Evolutionary conservation across 2,113 vertebrate genomes (phyloP), one percentile per base, ranked within the genome.

Genomic region (Alouatta palliata): DNA sequence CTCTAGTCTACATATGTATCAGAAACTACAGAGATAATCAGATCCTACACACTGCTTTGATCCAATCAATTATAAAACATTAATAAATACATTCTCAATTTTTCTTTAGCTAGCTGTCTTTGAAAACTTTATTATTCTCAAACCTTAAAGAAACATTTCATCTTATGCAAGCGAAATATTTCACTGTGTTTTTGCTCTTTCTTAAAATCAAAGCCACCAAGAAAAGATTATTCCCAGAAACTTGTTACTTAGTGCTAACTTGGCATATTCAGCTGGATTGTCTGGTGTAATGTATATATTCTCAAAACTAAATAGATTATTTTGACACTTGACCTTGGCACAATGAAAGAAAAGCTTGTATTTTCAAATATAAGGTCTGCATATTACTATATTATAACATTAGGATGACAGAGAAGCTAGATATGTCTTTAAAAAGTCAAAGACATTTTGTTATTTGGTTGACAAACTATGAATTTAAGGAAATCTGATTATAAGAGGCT

Each of bases 101-200:
- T 85, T 95, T 93, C 79, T 80, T 84, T 91, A 85, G 66, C 32
- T 76, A 87, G 81, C 45, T 20, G 64, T 81, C 66, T 87, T 87
- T 92, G 40, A 84, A 32, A 85, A 45, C 1, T 73, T 94, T 77
- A 70, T 91, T 81, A 97, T 87, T 92, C 91, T 12, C 77, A 76
- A 80, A 90, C n/a, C 52, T 25, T 87, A 27, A 96, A 92, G 75
- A 80, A 94, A 87, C 61, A 85, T 71, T 92, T 92, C 56, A 94
- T 96, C 68, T 96, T 93, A 87, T 1, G 92, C 49, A 80, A 93
- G 54, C 19, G 56, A 47, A 96, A 85, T 47, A 82, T 23, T 91
- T 95, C 66, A 93, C 94, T 97, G 90, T 97, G 96, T 96, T 94
- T 97, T 97, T 92, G n/a, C 49, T 23, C 54, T 96, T 97, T 91